phyloP scores from a whole-genome alignment of 2,888 invertebrate genomes.

The Hypselothyrea guttata region DNA sequence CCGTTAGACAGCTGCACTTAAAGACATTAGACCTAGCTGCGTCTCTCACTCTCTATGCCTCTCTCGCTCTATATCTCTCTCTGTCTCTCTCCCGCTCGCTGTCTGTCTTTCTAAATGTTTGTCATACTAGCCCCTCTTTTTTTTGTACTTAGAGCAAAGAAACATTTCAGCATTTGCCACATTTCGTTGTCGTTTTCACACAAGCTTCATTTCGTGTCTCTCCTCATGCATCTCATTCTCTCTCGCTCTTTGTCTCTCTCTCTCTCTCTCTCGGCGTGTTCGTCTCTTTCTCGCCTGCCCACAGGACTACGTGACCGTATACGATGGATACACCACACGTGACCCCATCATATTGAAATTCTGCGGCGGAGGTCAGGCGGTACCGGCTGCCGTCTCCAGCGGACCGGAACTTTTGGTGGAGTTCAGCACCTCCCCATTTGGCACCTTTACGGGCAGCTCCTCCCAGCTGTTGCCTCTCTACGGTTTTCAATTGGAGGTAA shows the following conservation, averaged over 20 bases:
- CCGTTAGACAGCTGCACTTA: constrained; percentile 50
- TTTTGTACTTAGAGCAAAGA: constrained; percentile 45
- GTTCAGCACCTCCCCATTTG: constrained; percentile 94
- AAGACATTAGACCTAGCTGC: constrained; percentile 26
- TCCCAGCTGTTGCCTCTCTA: constrained; percentile 90
- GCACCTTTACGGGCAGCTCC: constrained; percentile 91
- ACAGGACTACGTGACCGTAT: constrained; percentile 92
- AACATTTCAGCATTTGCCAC: constrained; percentile 58
- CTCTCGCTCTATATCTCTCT: background rate
- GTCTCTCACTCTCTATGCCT: constrained; percentile 19
- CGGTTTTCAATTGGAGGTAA: constrained; percentile 94
- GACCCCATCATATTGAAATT: constrained; percentile 94
- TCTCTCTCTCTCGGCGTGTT: constrained; percentile 2
- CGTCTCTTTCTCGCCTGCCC: constrained; percentile 30
- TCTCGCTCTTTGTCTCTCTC: constrained; percentile 3
- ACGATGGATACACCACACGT: constrained; percentile 93
- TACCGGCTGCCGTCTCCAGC: constrained; percentile 93
- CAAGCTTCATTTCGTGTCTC: constrained; percentile 59
- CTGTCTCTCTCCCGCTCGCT: background rate
- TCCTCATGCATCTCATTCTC: constrained; percentile 53
- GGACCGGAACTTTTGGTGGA: constrained; percentile 94
- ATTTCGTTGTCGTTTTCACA: constrained; percentile 48
- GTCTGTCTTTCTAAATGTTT: background rate
- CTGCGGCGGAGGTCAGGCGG: constrained; percentile 93
- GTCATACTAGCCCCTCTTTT: constrained; percentile 5